phyloP scores from a whole-genome alignment of 2,888 invertebrate genomes.

The Brachypalpus laphriformis region DNA sequence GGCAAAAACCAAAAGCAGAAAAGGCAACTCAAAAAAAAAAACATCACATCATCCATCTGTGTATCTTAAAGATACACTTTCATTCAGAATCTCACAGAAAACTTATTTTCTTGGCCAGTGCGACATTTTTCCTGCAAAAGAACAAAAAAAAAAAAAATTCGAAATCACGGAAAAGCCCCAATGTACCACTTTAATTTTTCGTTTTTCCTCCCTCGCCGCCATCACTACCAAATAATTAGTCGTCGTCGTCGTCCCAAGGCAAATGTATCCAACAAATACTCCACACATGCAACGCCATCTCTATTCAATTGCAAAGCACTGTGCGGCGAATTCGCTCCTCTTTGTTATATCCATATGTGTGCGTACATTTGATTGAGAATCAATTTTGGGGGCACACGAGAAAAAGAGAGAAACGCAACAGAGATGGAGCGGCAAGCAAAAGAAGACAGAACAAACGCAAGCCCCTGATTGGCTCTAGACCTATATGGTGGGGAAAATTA shows the following conservation, averaged over 20 bases:
- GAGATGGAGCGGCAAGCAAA: slow-evolving; percentile 30
- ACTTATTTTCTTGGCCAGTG: slow-evolving; percentile 46
- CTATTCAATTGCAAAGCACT: too few relatives aligned
- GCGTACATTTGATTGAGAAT: not conserved
- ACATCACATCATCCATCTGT: slow-evolving; percentile 55
- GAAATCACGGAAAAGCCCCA: slow-evolving; percentile 69
- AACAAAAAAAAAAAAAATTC: slow-evolving; percentile 35
- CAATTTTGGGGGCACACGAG: slow-evolving; percentile 39
- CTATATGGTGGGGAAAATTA: slow-evolving; percentile 60
- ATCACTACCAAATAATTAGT: slow-evolving; percentile 69
- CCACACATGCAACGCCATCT: slow-evolving; percentile 49
- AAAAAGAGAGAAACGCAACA: slow-evolving; percentile 51
- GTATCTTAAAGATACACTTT: slow-evolving; percentile 72
- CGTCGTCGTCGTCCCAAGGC: slow-evolving; percentile 38
- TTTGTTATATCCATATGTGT: not conserved
- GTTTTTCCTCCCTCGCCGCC: slow-evolving; percentile 43
- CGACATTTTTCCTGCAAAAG: slow-evolving; percentile 68
- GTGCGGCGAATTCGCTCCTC: slow-evolving; percentile 69
- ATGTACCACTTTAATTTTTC: slow-evolving; percentile 61
- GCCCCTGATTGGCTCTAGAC: slow-evolving; percentile 46
- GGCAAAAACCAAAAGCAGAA: slow-evolving; percentile 32
- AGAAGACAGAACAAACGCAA: slow-evolving; percentile 50
- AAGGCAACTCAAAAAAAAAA: slow-evolving; percentile 19
- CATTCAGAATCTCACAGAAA: slow-evolving; percentile 65
- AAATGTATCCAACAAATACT: slow-evolving; percentile 43